Conservation (phyloP, 1,140 invertebrate species). For the Belonocnema kinseyi region DNA sequence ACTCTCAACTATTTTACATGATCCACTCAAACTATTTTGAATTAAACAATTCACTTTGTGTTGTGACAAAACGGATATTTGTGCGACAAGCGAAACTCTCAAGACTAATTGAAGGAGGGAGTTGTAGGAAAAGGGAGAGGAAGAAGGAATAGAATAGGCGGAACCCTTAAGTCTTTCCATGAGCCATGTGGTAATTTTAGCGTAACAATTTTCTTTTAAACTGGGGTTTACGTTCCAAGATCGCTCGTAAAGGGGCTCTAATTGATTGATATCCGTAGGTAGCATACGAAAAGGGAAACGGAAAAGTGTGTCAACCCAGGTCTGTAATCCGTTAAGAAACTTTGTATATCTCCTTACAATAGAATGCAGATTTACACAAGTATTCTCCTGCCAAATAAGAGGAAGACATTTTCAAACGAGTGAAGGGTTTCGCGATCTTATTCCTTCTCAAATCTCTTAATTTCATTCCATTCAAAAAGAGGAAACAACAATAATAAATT, state of each 20-base stretch:
- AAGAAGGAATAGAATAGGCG: background rate
- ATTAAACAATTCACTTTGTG: background rate
- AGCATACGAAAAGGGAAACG: conserved; percentile 5
- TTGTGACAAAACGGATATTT: background rate
- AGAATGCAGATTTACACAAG: conserved; percentile 26
- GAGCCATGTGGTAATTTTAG: conserved; percentile 61
- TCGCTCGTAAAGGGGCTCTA: conserved; percentile 52
- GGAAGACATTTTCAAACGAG: no score
- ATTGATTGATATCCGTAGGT: conserved; percentile 60
- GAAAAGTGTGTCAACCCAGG: background rate
- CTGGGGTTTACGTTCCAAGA: conserved; percentile 47
- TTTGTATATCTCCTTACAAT: conserved; percentile 12
- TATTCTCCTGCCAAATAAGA: background rate
- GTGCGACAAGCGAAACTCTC: background rate
- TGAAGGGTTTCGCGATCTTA: no score
- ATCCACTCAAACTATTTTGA: background rate
- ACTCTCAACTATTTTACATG: no score
- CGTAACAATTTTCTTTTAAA: conserved; percentile 56
- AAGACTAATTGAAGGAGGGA: background rate
- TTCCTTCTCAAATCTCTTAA: no score
- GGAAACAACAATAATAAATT: no score
- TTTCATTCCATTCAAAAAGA: no score
- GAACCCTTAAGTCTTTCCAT: conserved; percentile 35
- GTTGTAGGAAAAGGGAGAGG: conserved; percentile 19
- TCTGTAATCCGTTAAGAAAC: conserved; percentile 48